Percentiles rank a stretch among this genome's conserved stretches.
These are phyloP conservation scores for Lonchura striata DNA, from an alignment of 2,113 vertebrate genomes.

Conservation along the genomic window DNA sequence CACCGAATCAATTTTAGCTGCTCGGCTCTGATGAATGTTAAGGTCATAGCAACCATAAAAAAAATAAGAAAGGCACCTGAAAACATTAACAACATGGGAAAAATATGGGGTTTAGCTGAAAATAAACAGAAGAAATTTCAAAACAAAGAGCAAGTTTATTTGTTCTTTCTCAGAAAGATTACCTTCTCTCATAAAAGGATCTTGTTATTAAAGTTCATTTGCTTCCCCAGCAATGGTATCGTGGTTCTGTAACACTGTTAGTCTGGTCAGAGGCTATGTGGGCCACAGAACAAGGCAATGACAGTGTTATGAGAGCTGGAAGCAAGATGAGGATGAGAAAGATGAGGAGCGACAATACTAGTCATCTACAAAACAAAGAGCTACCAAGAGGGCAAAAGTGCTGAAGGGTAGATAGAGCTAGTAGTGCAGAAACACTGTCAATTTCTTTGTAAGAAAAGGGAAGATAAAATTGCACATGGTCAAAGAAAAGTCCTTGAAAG, in stretches of 20 bases:
- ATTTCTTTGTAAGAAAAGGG: constrained; percentile 34
- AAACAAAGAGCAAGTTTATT: constrained; percentile 38
- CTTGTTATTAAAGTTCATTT: constrained; percentile 18
- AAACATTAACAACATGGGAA: constrained; percentile 8
- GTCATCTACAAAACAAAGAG: constrained; percentile 40
- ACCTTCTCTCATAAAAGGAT: not conserved
- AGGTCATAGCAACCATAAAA: constrained; percentile 17
- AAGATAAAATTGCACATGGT: constrained; percentile 42
- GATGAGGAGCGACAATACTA: constrained; percentile 64
- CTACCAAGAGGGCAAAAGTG: constrained; percentile 37
- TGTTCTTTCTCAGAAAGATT: constrained; percentile 36
- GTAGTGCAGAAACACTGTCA: constrained; percentile 51
- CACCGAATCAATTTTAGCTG: constrained; percentile 21
- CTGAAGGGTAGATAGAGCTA: constrained; percentile 56
- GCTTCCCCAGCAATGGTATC: not conserved
- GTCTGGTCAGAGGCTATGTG: constrained; percentile 14
- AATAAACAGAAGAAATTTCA: constrained; percentile 34
- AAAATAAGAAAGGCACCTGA: constrained; percentile 39
- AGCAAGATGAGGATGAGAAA: constrained; percentile 52
- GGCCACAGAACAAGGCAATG: constrained; percentile 2
- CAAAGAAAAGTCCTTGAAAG: constrained; percentile 24
- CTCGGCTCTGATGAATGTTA: not conserved
- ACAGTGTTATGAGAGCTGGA: constrained; percentile 28
- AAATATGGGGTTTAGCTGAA: constrained; percentile 9
- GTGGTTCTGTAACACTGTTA: not conserved